phyloP scores from a whole-genome alignment of 2,888 invertebrate genomes.

The Drosophila stalkeri region DNA sequence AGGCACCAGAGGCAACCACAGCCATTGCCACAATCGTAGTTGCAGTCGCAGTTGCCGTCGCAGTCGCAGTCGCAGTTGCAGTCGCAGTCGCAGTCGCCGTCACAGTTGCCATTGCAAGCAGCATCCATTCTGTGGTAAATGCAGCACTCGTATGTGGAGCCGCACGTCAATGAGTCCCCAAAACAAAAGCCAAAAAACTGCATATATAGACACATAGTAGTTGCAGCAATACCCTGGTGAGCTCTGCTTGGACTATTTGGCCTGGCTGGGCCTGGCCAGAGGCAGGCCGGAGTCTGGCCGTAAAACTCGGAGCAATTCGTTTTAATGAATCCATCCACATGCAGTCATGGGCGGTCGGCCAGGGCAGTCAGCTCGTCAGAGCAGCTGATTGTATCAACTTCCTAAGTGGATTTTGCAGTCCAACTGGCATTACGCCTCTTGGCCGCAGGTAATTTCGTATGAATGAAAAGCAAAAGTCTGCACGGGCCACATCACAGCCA shows the following conservation, averaged over 20 bases:
- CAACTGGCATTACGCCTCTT: constrained; percentile 81
- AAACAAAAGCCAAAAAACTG: constrained; percentile 58
- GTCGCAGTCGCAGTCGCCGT: neutral
- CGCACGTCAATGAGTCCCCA: constrained; percentile 77
- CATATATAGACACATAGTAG: constrained; percentile 42
- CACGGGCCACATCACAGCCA: constrained; percentile 34
- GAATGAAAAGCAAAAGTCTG: constrained; percentile 79
- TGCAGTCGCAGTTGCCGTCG: constrained; percentile 28
- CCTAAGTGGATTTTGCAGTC: constrained; percentile 81
- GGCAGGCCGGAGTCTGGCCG: constrained; percentile 47
- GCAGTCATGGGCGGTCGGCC: constrained; percentile 46
- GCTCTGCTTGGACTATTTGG: constrained; percentile 52
- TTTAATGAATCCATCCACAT: constrained; percentile 81
- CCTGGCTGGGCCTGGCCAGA: constrained; percentile 39
- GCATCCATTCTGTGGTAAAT: constrained; percentile 44
- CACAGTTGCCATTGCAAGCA: constrained; percentile 11
- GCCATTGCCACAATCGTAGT: constrained; percentile 22
- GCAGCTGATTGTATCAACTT: constrained; percentile 80
- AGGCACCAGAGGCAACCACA: constrained; percentile 55
- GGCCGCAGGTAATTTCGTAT: constrained; percentile 82
- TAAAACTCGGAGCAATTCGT: constrained; percentile 79
- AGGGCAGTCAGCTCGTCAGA: constrained; percentile 57
- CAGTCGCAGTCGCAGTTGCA: constrained; percentile 15
- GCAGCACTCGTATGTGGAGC: constrained; percentile 34
- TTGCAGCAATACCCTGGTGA: constrained; percentile 48